Conservation (phyloP, 2,113 vertebrate genomes). For the Zapus hudsonius region DNA sequence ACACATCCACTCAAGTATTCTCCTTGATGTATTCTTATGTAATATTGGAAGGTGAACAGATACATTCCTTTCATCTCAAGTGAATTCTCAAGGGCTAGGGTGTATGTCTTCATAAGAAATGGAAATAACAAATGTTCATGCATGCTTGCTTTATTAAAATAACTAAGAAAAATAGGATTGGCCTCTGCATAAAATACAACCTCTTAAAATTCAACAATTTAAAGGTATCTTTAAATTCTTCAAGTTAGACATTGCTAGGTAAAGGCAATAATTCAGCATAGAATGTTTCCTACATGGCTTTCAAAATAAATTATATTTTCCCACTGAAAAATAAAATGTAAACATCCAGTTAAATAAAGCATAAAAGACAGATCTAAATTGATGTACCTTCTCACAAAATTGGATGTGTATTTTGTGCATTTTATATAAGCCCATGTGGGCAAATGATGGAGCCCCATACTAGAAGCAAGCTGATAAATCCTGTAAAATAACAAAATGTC, state of each 20-base stretch:
- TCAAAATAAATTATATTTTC: slow-evolving; percentile 28
- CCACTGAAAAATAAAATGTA: slow-evolving; percentile 35
- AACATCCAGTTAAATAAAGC: slow-evolving; percentile 29
- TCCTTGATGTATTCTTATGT: background rate
- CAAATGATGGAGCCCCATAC: background rate
- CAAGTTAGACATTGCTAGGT: slow-evolving; percentile 20
- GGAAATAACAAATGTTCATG: slow-evolving; percentile 35
- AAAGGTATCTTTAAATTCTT: slow-evolving; percentile 52
- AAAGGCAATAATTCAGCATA: slow-evolving; percentile 40
- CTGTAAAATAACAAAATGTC: background rate
- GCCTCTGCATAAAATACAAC: slow-evolving; percentile 38
- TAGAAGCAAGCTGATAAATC: slow-evolving; percentile 8
- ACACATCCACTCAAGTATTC: slow-evolving; percentile 30
- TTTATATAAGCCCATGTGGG: background rate
- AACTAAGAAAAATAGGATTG: slow-evolving; percentile 40
- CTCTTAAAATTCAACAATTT: slow-evolving; percentile 33
- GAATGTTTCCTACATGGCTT: slow-evolving; percentile 43
- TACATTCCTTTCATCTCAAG: slow-evolving; percentile 20
- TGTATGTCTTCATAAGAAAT: slow-evolving; percentile 21
- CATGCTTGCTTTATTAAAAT: slow-evolving; percentile 52
- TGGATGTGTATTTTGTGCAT: no score
- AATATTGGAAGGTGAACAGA: slow-evolving; percentile 49
- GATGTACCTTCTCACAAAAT: slow-evolving; percentile 4
- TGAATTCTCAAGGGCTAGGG: slow-evolving; percentile 39
- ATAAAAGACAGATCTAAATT: background rate